phyloP scores from a whole-genome alignment of 1,140 invertebrate species.

The Pseudomyrmex sp. region DNA sequence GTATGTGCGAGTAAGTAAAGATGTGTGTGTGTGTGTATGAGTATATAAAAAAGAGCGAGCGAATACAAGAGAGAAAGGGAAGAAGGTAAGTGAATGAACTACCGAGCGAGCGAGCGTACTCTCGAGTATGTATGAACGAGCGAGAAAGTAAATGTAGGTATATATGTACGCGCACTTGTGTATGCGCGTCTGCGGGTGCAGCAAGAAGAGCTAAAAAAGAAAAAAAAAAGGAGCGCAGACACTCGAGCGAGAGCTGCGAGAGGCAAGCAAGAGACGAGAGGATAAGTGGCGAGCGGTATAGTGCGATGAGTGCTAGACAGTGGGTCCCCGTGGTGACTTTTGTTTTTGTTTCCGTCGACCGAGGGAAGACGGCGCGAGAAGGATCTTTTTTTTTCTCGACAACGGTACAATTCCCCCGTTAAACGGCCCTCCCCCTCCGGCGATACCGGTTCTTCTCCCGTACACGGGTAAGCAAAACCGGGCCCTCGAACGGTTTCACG shows the following conservation, averaged over 20 bases:
- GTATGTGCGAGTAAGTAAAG: too few species aligned
- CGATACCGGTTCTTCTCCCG: constrained; percentile 35
- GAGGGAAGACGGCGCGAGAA: constrained; percentile 27
- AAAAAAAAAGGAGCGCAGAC: not conserved
- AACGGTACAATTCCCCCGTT: constrained; percentile 71
- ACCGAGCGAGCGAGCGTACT: too few species aligned
- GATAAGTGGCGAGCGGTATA: not conserved
- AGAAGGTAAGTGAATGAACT: not conserved
- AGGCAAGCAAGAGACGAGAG: constrained; percentile 11
- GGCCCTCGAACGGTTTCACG: not conserved
- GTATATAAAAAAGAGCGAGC: too few species aligned
- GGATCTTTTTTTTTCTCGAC: constrained; percentile 61
- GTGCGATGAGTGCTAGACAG: constrained; percentile 28
- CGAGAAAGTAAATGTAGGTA: not conserved
- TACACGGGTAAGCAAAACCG: constrained; percentile 23
- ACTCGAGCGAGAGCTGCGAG: constrained; percentile 4
- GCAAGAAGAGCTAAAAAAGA: not conserved
- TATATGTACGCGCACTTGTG: not conserved
- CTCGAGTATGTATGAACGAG: not conserved
- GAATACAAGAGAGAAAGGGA: not conserved
- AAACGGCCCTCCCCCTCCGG: constrained; percentile 53
- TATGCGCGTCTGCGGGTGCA: not conserved
- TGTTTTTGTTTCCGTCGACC: constrained; percentile 49
- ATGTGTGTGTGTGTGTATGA: too few species aligned
- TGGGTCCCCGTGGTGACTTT: constrained; percentile 37